phyloP scores from a whole-genome alignment of 2,113 vertebrate species.

The Lagopus muta region DNA sequence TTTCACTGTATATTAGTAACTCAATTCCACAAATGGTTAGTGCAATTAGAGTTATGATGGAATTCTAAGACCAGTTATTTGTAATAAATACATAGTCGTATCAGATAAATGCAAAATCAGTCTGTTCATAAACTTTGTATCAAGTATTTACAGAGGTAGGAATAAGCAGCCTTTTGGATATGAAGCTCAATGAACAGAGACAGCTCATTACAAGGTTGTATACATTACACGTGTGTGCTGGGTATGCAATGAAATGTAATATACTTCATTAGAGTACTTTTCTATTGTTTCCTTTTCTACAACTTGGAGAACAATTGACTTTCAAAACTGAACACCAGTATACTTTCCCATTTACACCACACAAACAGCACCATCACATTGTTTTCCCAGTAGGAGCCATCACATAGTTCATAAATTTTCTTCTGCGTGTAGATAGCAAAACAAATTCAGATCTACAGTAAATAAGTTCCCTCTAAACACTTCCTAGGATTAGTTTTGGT shows the following conservation, averaged over 20 bases:
- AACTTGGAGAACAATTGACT: neutral
- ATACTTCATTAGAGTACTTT: neutral
- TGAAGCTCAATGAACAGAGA: neutral
- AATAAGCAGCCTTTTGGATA: neutral
- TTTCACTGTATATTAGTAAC: neutral
- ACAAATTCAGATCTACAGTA: neutral
- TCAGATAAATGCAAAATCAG: neutral
- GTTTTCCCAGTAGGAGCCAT: neutral
- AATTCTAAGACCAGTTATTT: neutral
- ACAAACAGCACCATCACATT: neutral
- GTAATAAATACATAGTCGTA: neutral
- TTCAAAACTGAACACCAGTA: neutral
- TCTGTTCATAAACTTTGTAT: neutral
- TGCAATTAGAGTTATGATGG: neutral
- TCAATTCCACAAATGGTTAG: neutral
- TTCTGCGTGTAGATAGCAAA: neutral
- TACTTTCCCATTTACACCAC: neutral
- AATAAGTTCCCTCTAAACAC: neutral
- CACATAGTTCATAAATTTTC: neutral
- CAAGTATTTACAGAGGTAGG: accelerated
- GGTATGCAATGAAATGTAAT: neutral
- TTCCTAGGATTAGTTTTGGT: neutral
- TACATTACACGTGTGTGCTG: neutral
- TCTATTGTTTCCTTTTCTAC: neutral
- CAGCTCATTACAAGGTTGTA: neutral